A percentile compares a stretch with the other conserved stretches of the same genome.
Evolutionary conservation across 2,113 vertebrate genomes (phyloP).

Genomic region (Sceloporus tristichus): DNA sequence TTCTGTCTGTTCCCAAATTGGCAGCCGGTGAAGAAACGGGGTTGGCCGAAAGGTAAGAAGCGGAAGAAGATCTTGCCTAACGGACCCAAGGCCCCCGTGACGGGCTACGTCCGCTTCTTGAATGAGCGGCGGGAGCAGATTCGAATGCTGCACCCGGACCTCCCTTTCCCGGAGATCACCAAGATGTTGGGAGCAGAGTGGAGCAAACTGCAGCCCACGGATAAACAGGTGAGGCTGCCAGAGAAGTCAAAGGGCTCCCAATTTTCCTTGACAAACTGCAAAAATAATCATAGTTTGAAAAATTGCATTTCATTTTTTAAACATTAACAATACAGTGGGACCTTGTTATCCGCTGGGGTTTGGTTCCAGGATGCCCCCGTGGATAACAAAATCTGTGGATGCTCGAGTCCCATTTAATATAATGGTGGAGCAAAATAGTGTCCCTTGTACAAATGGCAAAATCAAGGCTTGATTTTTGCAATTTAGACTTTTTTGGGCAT

Average conservation of each 20-base stretch:
- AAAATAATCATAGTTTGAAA: background rate
- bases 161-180: constrained; percentile 97
- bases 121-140: constrained; percentile 95
- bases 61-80: constrained; percentile 97
- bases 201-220: constrained; percentile 90
- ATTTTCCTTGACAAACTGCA: background rate
- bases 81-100: constrained; percentile 95
- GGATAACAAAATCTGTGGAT: background rate
- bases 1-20: fast-evolving
- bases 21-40: constrained; percentile 94
- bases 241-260: background rate
- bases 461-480: no score
- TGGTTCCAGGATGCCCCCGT: no score
- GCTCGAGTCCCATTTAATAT: no score
- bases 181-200: constrained; percentile 96
- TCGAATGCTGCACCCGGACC: constrained; percentile 89
- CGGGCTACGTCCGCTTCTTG: constrained; percentile 94
- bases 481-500: no score
- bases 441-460: no score
- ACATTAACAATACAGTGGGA: no score
- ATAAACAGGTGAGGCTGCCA: constrained; percentile 84
- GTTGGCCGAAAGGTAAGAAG: constrained; percentile 98
- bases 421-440: no score
- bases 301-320: no score
- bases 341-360: no score